Evolutionary conservation across 2,113 vertebrate genomes (phyloP).

Genomic region (Petrocephalus microphthalmus): DNA sequence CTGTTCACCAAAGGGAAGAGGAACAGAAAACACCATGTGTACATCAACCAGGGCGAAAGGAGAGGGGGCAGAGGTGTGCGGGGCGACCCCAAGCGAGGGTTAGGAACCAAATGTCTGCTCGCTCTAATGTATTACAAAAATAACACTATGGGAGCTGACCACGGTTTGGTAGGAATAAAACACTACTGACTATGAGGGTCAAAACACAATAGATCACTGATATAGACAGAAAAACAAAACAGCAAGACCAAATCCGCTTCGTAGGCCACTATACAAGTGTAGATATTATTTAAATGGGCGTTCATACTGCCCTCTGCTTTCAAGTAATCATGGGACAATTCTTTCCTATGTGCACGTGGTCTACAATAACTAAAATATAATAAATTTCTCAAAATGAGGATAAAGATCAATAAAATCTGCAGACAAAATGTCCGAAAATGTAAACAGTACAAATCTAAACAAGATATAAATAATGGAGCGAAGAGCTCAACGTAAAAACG

Average conservation of each 20-base stretch:
- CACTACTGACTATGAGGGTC: conserved; percentile 47
- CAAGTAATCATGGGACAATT: conserved; percentile 10
- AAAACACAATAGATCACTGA: conserved; percentile 33
- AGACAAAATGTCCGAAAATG: conserved; percentile 29
- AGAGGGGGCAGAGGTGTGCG: background rate
- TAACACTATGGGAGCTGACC: conserved; percentile 53
- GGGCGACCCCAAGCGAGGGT: conserved; percentile 2
- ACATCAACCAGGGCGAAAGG: conserved; percentile 50
- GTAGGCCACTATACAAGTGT: background rate
- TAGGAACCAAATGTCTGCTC: conserved; percentile 21
- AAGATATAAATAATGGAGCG: conserved; percentile 65
- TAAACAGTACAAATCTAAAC: conserved; percentile 29
- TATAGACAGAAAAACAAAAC: conserved; percentile 19
- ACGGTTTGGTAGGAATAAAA: conserved; percentile 57
- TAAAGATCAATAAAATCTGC: conserved; percentile 23
- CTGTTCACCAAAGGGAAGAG: conserved; percentile 61
- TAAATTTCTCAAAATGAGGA: conserved; percentile 23
- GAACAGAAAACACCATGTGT: conserved; percentile 64
- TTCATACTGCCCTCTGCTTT: conserved; percentile 18
- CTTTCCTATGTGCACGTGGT: conserved; percentile 6
- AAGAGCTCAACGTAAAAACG: conserved; percentile 56
- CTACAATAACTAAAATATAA: conserved; percentile 30
- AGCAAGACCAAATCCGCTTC: conserved; percentile 1
- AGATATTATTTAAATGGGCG: background rate
- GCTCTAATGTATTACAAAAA: conserved; percentile 62